A percentile compares a stretch with the other conserved stretches of the same genome.
Evolutionary conservation across 2,113 vertebrate species (phyloP).

Genomic region (Microcebus murinus): DNA sequence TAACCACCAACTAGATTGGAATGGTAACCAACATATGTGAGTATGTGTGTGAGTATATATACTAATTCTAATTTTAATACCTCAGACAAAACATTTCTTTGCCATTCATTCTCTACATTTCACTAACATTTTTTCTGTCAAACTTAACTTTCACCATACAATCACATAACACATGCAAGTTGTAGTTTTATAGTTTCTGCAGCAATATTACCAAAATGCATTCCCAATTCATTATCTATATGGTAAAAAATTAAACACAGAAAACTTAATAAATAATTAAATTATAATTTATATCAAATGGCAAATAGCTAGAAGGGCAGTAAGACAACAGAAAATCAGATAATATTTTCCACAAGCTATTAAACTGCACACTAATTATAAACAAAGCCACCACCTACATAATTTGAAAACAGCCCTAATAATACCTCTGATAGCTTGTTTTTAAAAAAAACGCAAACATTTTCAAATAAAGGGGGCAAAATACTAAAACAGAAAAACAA

Average conservation of each 20-base stretch:
- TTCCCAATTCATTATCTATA: conserved; percentile 9
- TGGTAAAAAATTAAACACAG: background rate
- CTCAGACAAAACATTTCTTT: background rate
- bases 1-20: background rate
- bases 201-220: background rate
- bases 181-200: conserved; percentile 4
- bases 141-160: conserved; percentile 24
- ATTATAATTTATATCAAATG: conserved; percentile 7
- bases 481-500: background rate
- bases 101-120: conserved; percentile 8
- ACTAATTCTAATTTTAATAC: conserved; percentile 26
- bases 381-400: background rate
- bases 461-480: background rate
- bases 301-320: background rate
- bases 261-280: conserved; percentile 1
- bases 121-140: background rate
- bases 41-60: background rate
- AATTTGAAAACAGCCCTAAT: background rate
- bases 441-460: conserved; percentile 35
- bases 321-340: conserved; percentile 25
- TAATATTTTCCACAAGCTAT: background rate
- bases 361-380: background rate
- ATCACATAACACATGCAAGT: background rate
- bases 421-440: background rate
- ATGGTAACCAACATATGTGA: background rate